Evolutionary conservation across 2,888 invertebrate genomes (phyloP).

Genomic region (Platycheirus rosarum): DNA sequence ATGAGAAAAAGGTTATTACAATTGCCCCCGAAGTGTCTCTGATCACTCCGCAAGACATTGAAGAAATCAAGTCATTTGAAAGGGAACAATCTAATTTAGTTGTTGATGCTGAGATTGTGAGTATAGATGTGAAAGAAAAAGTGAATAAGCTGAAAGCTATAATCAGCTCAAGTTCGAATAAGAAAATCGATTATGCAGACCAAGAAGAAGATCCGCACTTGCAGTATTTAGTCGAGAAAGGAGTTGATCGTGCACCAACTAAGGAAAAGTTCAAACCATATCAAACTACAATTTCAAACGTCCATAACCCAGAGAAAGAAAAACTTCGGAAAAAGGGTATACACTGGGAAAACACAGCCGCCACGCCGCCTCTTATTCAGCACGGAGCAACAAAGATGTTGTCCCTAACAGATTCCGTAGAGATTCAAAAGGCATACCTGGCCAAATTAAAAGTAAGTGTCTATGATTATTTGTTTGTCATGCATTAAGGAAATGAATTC

Average conservation of each 20-base stretch:
- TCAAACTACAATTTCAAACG: conserved; percentile 80
- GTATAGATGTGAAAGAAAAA: conserved; percentile 76
- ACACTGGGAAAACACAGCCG: conserved; percentile 81
- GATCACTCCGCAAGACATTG: conserved; percentile 79
- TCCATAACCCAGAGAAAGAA: conserved; percentile 81
- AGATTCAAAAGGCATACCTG: conserved; percentile 79
- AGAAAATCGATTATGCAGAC: background rate
- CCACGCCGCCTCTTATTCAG: conserved; percentile 81
- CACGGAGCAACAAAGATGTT: conserved; percentile 78
- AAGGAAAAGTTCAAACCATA: conserved; percentile 80
- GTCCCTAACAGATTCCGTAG: conserved; percentile 80
- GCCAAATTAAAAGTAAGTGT: conserved; percentile 78
- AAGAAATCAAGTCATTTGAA: conserved; percentile 79
- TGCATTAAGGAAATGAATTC: too few species aligned
- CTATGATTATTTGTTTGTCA: background rate
- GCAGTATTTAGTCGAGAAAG: conserved; percentile 79
- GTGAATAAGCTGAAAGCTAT: conserved; percentile 64
- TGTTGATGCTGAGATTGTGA: conserved; percentile 76
- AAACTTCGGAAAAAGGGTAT: conserved; percentile 78
- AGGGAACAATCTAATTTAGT: conserved; percentile 43
- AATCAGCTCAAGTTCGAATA: conserved; percentile 28
- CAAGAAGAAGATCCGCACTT: conserved; percentile 79
- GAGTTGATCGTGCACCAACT: conserved; percentile 38
- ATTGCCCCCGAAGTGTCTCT: conserved; percentile 76
- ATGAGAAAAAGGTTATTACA: conserved; percentile 78